Evolutionary conservation across 2,797 vertebrate genomes (phyloP).

Genomic region (Chiloscyllium punctatum): DNA sequence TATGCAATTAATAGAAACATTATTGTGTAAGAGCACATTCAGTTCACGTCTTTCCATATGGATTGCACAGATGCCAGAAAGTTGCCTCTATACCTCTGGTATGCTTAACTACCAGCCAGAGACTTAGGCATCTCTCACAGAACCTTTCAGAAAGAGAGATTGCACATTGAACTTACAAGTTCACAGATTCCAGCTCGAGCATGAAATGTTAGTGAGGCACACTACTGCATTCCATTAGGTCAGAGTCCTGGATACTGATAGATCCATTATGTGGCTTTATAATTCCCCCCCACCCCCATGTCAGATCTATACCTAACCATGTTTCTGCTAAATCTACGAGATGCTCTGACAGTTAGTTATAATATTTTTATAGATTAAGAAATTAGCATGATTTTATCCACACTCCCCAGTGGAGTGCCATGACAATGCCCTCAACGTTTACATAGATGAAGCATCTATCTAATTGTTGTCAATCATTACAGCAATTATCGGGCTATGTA

Average conservation of each 20-base stretch:
- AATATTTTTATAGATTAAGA: neutral
- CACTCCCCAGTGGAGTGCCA: neutral
- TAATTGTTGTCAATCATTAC: neutral
- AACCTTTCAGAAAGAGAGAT: neutral
- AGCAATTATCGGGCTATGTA: neutral
- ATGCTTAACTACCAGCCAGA: neutral
- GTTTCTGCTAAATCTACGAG: neutral
- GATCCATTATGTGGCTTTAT: neutral
- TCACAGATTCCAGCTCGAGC: neutral
- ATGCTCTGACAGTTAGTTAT: neutral
- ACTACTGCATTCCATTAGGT: neutral
- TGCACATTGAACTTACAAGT: neutral
- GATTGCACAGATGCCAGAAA: neutral
- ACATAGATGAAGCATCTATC: neutral
- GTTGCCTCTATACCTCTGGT: neutral
- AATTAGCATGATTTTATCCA: neutral
- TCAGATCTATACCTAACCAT: neutral
- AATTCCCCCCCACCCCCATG: neutral
- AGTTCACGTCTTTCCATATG: neutral
- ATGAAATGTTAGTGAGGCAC: neutral
- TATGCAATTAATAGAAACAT: neutral
- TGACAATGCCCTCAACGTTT: neutral
- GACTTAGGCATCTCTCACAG: neutral
- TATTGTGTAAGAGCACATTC: neutral
- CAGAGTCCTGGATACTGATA: neutral